Base-by-base conservation (phyloP, 2,113 vertebrate species). In the Zapornia atra region DNA sequence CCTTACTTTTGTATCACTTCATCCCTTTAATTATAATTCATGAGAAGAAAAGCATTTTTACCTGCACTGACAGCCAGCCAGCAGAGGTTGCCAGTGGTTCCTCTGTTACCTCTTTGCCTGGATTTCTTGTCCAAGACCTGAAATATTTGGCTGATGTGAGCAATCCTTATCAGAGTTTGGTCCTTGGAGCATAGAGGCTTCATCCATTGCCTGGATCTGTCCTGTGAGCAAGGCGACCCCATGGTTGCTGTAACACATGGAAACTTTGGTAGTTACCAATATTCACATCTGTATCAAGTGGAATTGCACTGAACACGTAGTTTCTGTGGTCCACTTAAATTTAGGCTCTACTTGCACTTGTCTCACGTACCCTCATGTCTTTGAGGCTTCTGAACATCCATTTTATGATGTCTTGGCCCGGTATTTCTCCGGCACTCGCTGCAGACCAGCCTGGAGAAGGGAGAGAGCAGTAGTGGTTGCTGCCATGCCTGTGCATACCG, bases 51-150 rank as follows among this genome's bases (percentile, higher is more conserved):
- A 12, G 3, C 5, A 2, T 82, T 84, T 46, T 75, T 51, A 84
- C 61, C 69, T 82, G 80, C 10, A 0, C 6, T 56, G 66, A 71
- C 63, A 86, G 76, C 7, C 90, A 76, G 3, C 80, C 91, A 91
- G 80, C 81, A 94, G 95, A 92, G 86, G 86, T 25, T 96, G 95
- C 92, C 83, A 8, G 64, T 79, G 88, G 44, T 94, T 86, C 70
- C 88, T 24, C 44, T 72, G 63, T 48, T 76, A 7, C 51, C 36
- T 66, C 66, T 69, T 69, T 34, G 61, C 38, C 82, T 83, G 3
- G 7, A 2, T 69, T 60, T 60, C 51, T 54, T 5, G 1, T 9
- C 8, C 10, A 29, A 51, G 50, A 22, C 3, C 46, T 29, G 64
- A 7, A 66, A 11, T 8, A 4, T 18, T 7, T 13, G 71, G 59